Conservation (phyloP, 2,888 invertebrate genomes). For the Macaria notata region DNA sequence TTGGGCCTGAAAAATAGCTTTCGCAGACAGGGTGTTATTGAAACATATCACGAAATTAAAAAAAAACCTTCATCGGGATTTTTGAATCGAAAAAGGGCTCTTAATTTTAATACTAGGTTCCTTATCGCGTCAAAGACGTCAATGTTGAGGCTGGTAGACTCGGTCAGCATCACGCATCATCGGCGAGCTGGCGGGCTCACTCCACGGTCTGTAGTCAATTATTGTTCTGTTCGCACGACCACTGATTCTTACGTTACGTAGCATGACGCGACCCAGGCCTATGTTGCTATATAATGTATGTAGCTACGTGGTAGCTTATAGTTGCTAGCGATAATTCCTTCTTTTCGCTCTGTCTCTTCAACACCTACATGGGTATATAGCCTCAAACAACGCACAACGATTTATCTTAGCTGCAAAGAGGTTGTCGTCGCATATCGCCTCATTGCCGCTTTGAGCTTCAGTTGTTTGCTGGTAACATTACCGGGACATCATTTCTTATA, state of each 20-base stretch:
- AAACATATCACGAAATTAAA: conserved; percentile 64
- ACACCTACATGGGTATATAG: background rate
- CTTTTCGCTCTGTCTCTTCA: conserved; percentile 13
- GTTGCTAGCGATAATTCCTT: conserved; percentile 13
- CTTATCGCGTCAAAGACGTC: conserved; percentile 37
- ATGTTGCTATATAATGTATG: conserved; percentile 43
- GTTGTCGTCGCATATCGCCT: too few species aligned
- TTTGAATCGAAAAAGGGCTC: conserved; percentile 14
- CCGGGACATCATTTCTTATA: conserved; percentile 1
- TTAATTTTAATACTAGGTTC: conserved; percentile 17
- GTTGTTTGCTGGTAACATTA: background rate
- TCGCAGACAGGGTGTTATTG: conserved; percentile 68
- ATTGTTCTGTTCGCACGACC: conserved; percentile 16
- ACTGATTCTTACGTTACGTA: conserved; percentile 40
- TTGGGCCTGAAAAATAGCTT: conserved; percentile 56
- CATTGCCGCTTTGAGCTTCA: too few species aligned
- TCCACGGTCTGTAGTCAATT: conserved; percentile 20
- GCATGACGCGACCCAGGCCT: conserved; percentile 60
- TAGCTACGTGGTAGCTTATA: conserved; percentile 39
- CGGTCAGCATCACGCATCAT: background rate
- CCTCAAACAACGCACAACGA: too few species aligned
- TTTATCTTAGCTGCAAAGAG: too few species aligned
- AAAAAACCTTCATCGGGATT: conserved; percentile 25
- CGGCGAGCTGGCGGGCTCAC: background rate
- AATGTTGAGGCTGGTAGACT: conserved; percentile 32